phyloP scores from a whole-genome alignment of 2,797 vertebrate genomes.

The Alouatta caraya region DNA sequence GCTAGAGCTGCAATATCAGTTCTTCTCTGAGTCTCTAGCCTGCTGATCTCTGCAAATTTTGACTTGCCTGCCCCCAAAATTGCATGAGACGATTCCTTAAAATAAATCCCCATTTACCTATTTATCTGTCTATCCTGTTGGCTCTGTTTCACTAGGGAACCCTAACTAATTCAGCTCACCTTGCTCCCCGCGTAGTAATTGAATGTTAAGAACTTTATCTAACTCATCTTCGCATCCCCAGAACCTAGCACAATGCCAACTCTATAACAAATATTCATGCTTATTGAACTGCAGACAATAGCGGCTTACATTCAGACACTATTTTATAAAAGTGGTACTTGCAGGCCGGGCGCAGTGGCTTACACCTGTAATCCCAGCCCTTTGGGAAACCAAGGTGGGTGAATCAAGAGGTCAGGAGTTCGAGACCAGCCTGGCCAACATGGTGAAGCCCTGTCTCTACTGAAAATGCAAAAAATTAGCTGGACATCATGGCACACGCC shows the following conservation, averaged over 20 bases:
- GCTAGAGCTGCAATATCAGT: not conserved
- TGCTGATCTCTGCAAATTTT: not conserved
- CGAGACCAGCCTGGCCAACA: too few relatives aligned
- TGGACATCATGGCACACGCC: too few relatives aligned
- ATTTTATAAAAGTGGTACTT: not conserved
- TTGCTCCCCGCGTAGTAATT: not conserved
- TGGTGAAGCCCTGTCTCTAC: too few relatives aligned
- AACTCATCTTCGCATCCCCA: not conserved
- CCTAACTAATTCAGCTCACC: not conserved
- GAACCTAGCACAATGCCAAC: not conserved
- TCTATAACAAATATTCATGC: not conserved
- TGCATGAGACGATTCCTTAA: not conserved
- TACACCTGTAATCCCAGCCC: too few relatives aligned
- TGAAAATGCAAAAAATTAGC: too few relatives aligned
- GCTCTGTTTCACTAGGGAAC: not conserved
- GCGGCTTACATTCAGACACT: not conserved
- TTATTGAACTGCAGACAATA: not conserved
- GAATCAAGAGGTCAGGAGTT: too few relatives aligned
- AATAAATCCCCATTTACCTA: not conserved
- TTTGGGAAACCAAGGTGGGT: too few relatives aligned
- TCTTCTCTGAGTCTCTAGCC: not conserved
- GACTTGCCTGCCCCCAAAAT: not conserved
- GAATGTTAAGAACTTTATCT: not conserved
- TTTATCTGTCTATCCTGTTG: not conserved
- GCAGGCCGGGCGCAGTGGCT: too few relatives aligned